A percentile compares a stretch with the other conserved stretches of the same genome.
These are phyloP conservation scores for Deilephila elpenor DNA, from an alignment of 2,888 invertebrate species.

Conservation along the genomic window DNA sequence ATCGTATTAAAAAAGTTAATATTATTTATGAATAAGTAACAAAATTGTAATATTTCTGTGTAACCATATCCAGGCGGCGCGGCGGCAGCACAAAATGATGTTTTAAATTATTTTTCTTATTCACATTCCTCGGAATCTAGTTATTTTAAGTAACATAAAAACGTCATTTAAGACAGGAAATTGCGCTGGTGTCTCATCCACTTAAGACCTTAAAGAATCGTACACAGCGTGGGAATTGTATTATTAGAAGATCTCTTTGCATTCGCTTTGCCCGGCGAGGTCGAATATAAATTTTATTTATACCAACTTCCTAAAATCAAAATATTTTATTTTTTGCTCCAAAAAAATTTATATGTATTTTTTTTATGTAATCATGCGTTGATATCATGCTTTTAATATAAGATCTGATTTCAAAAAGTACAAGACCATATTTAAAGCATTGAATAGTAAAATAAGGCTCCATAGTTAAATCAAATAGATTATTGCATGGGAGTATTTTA, in stretches of 20 bases:
- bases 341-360: too few species aligned
- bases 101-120: background rate
- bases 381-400: too few species aligned
- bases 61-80: too few species aligned
- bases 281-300: background rate
- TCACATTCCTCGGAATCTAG: background rate
- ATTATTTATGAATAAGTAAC: too few species aligned
- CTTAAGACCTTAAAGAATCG: constrained; percentile 11
- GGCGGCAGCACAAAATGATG: background rate
- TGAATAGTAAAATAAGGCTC: too few species aligned
- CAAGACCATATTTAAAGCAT: too few species aligned
- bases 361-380: too few species aligned
- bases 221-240: background rate
- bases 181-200: constrained; percentile 11
- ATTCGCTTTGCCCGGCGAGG: background rate
- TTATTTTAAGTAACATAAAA: background rate
- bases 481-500: too few species aligned
- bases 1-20: too few species aligned
- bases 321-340: background rate
- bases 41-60: too few species aligned
- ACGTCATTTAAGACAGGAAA: constrained; percentile 24
- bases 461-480: too few species aligned
- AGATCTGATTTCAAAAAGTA: too few species aligned
- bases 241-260: constrained; percentile 10
- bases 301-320: background rate